phyloP scores from a whole-genome alignment of 2,888 invertebrate species.

The Eumacrocentrus americanus region DNA sequence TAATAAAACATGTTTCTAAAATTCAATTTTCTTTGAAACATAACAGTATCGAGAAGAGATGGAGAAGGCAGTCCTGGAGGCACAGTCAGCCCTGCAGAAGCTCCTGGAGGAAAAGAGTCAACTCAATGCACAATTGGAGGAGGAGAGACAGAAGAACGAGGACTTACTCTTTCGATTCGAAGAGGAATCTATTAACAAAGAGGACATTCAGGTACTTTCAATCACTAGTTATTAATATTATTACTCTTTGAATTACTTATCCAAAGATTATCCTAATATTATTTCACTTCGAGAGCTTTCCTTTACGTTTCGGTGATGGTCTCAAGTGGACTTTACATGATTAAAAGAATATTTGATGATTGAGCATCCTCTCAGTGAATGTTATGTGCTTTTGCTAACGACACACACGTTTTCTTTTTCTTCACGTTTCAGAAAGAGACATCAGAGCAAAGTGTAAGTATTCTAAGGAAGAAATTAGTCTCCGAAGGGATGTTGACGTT shows the following conservation, averaged over 20 bases:
- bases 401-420: constrained; percentile 49
- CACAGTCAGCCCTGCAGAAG: constrained; percentile 64
- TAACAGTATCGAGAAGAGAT: constrained; percentile 66
- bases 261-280: not conserved
- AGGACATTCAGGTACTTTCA: constrained; percentile 80
- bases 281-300: not conserved
- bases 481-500: constrained; percentile 47
- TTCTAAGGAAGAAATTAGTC: constrained; percentile 55
- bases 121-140: constrained; percentile 71
- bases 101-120: constrained; percentile 59
- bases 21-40: constrained; percentile 34
- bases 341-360: not conserved
- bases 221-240: not conserved
- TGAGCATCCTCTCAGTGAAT: constrained; percentile 4
- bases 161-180: constrained; percentile 91
- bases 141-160: constrained; percentile 82
- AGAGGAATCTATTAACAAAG: constrained; percentile 87
- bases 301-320: constrained; percentile 19
- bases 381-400: constrained; percentile 38
- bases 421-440: constrained; percentile 59
- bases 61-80: constrained; percentile 66
- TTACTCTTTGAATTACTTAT: too few species aligned
- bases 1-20: constrained; percentile 15
- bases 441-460: constrained; percentile 64
- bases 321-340: not conserved